A percentile compares a stretch with the other conserved stretches of the same genome.
Evolutionary conservation across 2,888 invertebrate species (phyloP).

Genomic region (Nymphalis c-album): DNA sequence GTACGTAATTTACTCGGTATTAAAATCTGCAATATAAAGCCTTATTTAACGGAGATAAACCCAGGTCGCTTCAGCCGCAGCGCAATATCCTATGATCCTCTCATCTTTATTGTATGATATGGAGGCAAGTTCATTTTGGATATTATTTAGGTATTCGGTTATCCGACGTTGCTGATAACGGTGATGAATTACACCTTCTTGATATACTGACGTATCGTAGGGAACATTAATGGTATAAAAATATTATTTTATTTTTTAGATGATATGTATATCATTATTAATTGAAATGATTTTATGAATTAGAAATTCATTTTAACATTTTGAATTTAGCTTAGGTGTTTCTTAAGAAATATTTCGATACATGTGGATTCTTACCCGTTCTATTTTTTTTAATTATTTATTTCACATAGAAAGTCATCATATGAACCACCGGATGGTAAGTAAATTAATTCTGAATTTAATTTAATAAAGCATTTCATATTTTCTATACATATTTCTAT

Average conservation of each 20-base stretch:
- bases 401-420: too few species aligned
- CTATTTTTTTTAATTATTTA: too few species aligned
- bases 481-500: too few species aligned
- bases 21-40: conserved; percentile 20
- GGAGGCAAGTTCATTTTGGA: conserved; percentile 59
- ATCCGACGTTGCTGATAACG: conserved; percentile 46
- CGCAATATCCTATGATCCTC: conserved; percentile 49
- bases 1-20: conserved; percentile 18
- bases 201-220: conserved; percentile 18
- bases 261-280: too few species aligned
- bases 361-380: too few species aligned
- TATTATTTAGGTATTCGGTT: conserved; percentile 62
- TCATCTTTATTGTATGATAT: conserved; percentile 73
- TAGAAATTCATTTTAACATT: neutral
- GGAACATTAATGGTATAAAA: neutral
- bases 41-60: conserved; percentile 24
- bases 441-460: too few species aligned
- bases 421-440: too few species aligned
- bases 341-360: too few species aligned
- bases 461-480: too few species aligned
- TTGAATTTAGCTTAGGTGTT: neutral
- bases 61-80: conserved; percentile 11
- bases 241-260: too few species aligned
- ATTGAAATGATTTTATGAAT: too few species aligned
- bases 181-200: conserved; percentile 58